These are phyloP conservation scores for Agapornis roseicollis DNA, from an alignment of 2,113 vertebrate genomes.

Conservation along the genomic window DNA sequence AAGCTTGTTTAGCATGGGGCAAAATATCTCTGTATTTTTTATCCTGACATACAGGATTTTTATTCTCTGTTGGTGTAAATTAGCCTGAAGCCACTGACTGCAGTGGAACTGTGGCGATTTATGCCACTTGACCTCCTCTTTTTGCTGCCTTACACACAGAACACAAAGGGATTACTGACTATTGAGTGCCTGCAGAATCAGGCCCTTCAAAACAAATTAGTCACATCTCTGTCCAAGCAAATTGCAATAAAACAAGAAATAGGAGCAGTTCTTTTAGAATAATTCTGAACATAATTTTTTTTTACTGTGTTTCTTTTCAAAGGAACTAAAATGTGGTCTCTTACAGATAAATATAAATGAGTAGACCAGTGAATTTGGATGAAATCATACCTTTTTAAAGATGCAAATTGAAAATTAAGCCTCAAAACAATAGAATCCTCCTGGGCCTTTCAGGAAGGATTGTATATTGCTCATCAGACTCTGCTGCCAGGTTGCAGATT, in stretches of 20 bases:
- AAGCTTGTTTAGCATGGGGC: not conserved
- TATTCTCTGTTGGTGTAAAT: not conserved
- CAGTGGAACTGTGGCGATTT: not conserved
- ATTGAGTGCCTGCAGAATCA: slow-evolving; percentile 33
- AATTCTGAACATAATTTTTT: not conserved
- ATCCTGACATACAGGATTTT: not conserved
- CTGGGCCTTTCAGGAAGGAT: slow-evolving; percentile 26
- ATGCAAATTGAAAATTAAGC: slow-evolving; percentile 74
- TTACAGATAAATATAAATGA: slow-evolving; percentile 67
- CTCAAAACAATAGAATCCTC: slow-evolving; percentile 49
- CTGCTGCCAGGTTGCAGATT: not conserved
- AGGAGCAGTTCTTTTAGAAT: not conserved
- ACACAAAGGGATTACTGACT: slow-evolving; percentile 43
- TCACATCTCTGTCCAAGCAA: slow-evolving; percentile 18
- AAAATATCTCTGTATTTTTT: not conserved
- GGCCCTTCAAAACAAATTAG: slow-evolving; percentile 57
- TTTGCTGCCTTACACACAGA: not conserved
- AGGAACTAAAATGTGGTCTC: slow-evolving; percentile 59
- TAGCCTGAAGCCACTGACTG: slow-evolving; percentile 3
- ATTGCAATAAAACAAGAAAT: slow-evolving; percentile 25
- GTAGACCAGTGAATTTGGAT: slow-evolving; percentile 60
- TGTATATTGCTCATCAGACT: slow-evolving; percentile 8
- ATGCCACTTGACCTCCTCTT: slow-evolving; percentile 38
- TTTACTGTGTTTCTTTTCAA: slow-evolving; percentile 17
- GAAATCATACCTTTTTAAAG: slow-evolving; percentile 66